Conservation (phyloP, 2,113 vertebrate species). For the Spizaetus ornatus region DNA sequence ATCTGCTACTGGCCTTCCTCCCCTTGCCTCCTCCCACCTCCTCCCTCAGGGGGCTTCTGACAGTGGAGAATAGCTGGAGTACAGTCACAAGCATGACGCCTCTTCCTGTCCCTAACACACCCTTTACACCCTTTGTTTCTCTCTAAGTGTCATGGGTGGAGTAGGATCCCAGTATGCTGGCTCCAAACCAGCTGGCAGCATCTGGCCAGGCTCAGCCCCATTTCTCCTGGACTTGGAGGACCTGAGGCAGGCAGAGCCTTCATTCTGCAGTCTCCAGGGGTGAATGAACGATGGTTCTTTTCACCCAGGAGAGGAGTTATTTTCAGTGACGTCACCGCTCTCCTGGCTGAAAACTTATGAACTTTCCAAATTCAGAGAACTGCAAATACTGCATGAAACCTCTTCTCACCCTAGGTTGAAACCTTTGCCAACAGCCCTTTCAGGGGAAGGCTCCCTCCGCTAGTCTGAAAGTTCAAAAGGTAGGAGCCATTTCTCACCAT, state of each 20-base stretch:
- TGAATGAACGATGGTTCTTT: not conserved
- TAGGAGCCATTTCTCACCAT: slow-evolving; percentile 46
- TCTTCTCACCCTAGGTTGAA: not conserved
- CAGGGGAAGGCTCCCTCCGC: not conserved
- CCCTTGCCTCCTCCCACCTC: slow-evolving; percentile 50
- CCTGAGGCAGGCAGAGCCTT: not conserved
- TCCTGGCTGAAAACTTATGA: not conserved
- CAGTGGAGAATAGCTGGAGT: slow-evolving; percentile 66
- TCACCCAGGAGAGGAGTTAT: not conserved
- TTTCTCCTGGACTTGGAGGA: not conserved
- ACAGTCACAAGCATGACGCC: slow-evolving; percentile 62
- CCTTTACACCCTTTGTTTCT: slow-evolving; percentile 69
- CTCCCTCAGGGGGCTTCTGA: slow-evolving; percentile 55
- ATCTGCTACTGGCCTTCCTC: slow-evolving; percentile 60
- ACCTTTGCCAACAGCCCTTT: not conserved
- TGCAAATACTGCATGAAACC: not conserved
- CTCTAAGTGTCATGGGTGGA: slow-evolving; percentile 60
- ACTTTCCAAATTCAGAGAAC: not conserved
- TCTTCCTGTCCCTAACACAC: slow-evolving; percentile 65
- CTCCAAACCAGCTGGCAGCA: slow-evolving; percentile 54
- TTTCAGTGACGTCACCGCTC: not conserved
- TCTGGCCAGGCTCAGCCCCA: not conserved
- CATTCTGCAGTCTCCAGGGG: not conserved
- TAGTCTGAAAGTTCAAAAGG: slow-evolving; percentile 48
- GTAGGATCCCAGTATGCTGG: slow-evolving; percentile 44